phyloP scores from a whole-genome alignment of 2,797 vertebrate species.

The Hylomyscus alleni region DNA sequence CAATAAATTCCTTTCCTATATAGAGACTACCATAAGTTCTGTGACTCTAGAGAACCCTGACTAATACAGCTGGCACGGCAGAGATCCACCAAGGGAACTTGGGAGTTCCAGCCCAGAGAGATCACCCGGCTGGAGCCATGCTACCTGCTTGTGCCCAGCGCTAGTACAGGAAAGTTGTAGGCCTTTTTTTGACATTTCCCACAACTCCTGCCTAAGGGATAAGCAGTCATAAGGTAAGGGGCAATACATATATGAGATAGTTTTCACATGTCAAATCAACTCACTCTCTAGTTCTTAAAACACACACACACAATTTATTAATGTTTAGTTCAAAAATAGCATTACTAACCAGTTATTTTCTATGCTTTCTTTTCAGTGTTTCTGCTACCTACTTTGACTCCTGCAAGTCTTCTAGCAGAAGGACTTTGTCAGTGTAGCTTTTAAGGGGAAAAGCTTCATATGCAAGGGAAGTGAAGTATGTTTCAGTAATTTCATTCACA shows the following conservation, averaged over 20 bases:
- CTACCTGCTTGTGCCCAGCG: too few relatives aligned
- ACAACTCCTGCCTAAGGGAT: neutral
- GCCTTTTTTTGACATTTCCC: too few relatives aligned
- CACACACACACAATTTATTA: neutral
- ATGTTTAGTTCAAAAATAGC: slow-evolving; percentile 3
- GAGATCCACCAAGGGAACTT: too few relatives aligned
- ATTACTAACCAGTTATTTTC: neutral
- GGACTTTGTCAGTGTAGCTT: neutral
- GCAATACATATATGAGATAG: neutral
- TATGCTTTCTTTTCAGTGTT: neutral
- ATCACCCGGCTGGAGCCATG: too few relatives aligned
- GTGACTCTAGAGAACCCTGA: too few relatives aligned
- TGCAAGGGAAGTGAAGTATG: neutral
- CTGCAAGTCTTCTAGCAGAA: neutral
- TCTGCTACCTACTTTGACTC: neutral
- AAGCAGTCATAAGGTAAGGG: neutral
- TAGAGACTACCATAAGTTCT: too few relatives aligned
- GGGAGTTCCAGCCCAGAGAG: too few relatives aligned
- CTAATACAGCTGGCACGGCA: too few relatives aligned
- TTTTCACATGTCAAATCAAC: neutral
- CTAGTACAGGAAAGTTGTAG: too few relatives aligned
- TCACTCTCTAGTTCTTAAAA: slow-evolving; percentile 37
- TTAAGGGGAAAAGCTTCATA: neutral
- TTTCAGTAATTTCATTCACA: slow-evolving; percentile 31
- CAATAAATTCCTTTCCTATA: too few relatives aligned